Percentiles rank a stretch among this genome's conserved stretches.
Evolutionary conservation across 2,113 vertebrate genomes (phyloP).

Genomic region (Shinisaurus crocodilurus): DNA sequence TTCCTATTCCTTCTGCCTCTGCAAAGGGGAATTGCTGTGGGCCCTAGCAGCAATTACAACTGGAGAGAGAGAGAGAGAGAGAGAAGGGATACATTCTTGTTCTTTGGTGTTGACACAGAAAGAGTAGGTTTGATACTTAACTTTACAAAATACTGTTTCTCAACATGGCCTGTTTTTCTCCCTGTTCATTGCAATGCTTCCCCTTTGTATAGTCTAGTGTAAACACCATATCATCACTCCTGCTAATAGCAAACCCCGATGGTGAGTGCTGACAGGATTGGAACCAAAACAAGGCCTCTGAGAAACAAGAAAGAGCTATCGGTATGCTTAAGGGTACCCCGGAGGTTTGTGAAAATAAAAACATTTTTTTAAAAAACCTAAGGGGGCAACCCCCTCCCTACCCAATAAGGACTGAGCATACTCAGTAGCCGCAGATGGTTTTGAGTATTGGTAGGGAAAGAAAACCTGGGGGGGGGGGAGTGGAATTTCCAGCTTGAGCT

Average conservation of each 20-base stretch:
- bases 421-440: neutral
- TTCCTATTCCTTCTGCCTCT: neutral
- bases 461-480: neutral
- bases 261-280: neutral
- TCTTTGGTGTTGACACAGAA: neutral
- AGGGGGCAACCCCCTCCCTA: neutral
- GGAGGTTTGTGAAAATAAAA: neutral
- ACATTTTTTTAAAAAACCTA: neutral
- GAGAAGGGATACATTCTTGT: neutral
- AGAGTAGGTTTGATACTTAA: neutral
- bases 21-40: slow-evolving; percentile 12
- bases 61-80: slow-evolving; percentile 27
- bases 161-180: slow-evolving; percentile 22
- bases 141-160: slow-evolving; percentile 12
- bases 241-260: neutral
- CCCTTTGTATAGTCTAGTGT: neutral
- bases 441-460: neutral
- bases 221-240: neutral
- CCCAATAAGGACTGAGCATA: neutral
- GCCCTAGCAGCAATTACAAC: neutral
- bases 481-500: no score
- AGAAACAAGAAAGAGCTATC: neutral
- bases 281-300: neutral
- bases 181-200: neutral
- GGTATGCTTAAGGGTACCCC: neutral